Evolutionary conservation across 2,113 vertebrate species (phyloP), one percentile per base, ranked within the genome.

Genomic region (Mungos mungo): DNA sequence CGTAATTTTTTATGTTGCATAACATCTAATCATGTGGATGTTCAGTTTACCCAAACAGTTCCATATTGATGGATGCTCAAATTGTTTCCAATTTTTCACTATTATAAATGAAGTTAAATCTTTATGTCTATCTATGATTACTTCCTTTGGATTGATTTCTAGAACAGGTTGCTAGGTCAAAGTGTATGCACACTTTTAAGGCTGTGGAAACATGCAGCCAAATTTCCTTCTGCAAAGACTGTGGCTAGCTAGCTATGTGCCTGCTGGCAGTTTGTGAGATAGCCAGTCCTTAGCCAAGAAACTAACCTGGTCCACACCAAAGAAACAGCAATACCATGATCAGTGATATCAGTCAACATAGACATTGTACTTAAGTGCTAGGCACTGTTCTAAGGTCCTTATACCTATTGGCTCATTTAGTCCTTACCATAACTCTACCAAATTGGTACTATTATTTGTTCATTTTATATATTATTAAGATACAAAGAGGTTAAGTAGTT

Each of bases 141-240:
- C 38, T 84, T 95, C 85, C 57, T 94, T 96, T 85, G 95, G 35
- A 68, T 90, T 54, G 57, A 85, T 81, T 95, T 96, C 63, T 33
- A 74, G 57, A 68, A 88, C 31, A 57, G 21, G 21, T 19, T 85
- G n/a, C 25, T 88, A n/a, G 65, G 18, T 79, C 60, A 88, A 38
- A 95, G 25, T 68, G 19, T 52, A 33, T 18, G 23, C 19, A 60
- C 29, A 35, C 41, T 90, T 92, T 87, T 65, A 82, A 89, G 85
- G 27, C 54, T 90, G 45, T 83, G 25, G 80, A 66, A 35, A 79
- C 25, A 12, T 68, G 47, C 18, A 83, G 18, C 27, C 63, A 31
- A 25, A 54, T 60, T 93, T 45, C 65, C 31, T 81, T 91, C 77
- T 63, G 45, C 71, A 85, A 81, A 92, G 77, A 83, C 0, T 45